phyloP scores from a whole-genome alignment of 1,140 invertebrate genomes.

The Meloidogyne floridensis region DNA sequence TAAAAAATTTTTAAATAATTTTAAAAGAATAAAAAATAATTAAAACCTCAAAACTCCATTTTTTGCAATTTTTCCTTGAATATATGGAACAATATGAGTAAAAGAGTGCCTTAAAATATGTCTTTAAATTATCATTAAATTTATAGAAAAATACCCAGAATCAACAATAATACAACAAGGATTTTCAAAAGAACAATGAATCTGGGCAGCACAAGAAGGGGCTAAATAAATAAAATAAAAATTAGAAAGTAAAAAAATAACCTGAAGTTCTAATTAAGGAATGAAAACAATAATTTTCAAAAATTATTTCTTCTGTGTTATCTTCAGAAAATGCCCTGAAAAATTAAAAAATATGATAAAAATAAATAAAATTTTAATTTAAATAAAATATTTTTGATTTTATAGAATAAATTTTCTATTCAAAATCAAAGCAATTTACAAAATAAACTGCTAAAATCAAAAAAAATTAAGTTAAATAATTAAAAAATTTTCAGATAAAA shows the following conservation, averaged over 20 bases:
- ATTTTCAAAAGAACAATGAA: constrained; percentile 21
- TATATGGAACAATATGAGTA: constrained; percentile 89
- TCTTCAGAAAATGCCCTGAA: constrained; percentile 78
- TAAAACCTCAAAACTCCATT: constrained; percentile 67
- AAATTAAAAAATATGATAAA: neutral
- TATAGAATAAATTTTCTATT: no score
- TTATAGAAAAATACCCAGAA: constrained; percentile 71
- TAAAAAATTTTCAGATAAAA: no score
- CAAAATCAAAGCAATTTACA: no score
- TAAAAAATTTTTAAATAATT: neutral
- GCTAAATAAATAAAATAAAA: constrained; percentile 41
- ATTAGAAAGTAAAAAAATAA: constrained; percentile 18
- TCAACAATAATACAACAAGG: constrained; percentile 85
- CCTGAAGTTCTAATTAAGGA: constrained; percentile 72
- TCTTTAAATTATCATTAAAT: no score
- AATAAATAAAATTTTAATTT: neutral
- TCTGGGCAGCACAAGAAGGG: constrained; percentile 42
- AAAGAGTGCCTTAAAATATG: constrained; percentile 76
- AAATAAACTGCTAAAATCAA: no score
- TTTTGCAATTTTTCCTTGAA: constrained; percentile 82
- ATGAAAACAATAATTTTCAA: constrained; percentile 93
- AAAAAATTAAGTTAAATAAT: no score
- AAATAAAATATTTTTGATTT: neutral
- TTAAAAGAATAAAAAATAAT: constrained; percentile 13
- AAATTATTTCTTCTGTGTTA: constrained; percentile 89